These are phyloP conservation scores for Chrysopilus asiliformis DNA, from an alignment of 2,888 invertebrate species.

Conservation along the genomic window DNA sequence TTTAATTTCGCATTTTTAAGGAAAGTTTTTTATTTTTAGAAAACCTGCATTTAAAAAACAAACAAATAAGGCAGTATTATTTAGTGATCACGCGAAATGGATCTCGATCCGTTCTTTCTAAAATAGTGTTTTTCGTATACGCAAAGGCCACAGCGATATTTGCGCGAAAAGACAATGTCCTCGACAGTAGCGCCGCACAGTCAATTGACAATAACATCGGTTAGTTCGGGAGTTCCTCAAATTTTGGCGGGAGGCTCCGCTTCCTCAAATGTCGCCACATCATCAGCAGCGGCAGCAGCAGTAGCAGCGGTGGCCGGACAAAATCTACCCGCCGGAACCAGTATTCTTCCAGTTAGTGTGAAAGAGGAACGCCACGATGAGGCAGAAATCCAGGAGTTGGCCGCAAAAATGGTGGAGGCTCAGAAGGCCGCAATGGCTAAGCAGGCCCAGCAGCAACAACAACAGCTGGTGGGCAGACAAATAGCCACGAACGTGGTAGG, in stretches of 20 bases:
- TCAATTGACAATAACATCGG: slow-evolving; percentile 10
- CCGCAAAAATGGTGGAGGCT: slow-evolving; percentile 75
- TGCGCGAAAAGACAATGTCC: slow-evolving; percentile 1
- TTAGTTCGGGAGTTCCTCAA: slow-evolving; percentile 4
- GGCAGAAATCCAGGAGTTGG: slow-evolving; percentile 74
- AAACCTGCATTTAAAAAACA: no score
- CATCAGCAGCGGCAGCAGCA: slow-evolving; percentile 1
- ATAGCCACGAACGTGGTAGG: background rate
- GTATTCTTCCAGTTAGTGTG: slow-evolving; percentile 64
- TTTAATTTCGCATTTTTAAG: no score
- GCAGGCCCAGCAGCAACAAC: slow-evolving; percentile 24
- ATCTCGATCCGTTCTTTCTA: no score
- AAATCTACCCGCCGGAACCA: slow-evolving; percentile 70
- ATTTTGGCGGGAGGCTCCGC: slow-evolving; percentile 7
- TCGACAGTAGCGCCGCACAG: slow-evolving; percentile 6
- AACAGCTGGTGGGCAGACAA: slow-evolving; percentile 10
- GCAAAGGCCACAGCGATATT: no score
- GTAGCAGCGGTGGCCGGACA: slow-evolving; percentile 51
- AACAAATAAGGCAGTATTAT: no score
- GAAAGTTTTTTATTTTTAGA: no score
- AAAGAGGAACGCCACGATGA: slow-evolving; percentile 49
- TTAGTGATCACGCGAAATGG: no score
- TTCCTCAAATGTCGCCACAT: background rate
- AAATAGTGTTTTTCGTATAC: no score
- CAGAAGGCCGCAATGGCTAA: slow-evolving; percentile 45